These are phyloP conservation scores for Takifugu ocellatus DNA, from an alignment of 2,797 vertebrate species.

Conservation along the genomic window DNA sequence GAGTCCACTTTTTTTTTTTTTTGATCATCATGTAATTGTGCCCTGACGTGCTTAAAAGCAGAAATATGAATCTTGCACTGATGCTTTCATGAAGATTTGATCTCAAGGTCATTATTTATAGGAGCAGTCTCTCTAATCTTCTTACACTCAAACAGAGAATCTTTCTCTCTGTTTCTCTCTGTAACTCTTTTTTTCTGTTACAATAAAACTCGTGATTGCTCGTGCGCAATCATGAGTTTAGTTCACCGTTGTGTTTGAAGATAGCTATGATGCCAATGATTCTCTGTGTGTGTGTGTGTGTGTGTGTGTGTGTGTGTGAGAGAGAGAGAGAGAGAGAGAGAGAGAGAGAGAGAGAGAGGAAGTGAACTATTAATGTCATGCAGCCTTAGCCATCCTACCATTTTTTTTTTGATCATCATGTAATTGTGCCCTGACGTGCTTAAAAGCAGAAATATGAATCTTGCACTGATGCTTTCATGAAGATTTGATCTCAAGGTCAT, in stretches of 20 bases:
- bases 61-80: conserved; percentile 23
- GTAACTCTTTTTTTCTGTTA: conserved; percentile 21
- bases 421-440: conserved; percentile 60
- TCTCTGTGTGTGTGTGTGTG: no score
- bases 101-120: conserved; percentile 53
- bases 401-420: conserved; percentile 47
- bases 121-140: conserved; percentile 41
- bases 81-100: conserved; percentile 26
- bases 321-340: no score
- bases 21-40: conserved; percentile 63
- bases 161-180: conserved; percentile 69
- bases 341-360: no score
- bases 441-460: conserved; percentile 42
- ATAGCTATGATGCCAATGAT: no score
- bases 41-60: conserved; percentile 56
- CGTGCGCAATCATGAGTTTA: conserved; percentile 55
- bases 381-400: no score
- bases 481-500: conserved; percentile 41
- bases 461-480: conserved; percentile 26
- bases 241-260: no score
- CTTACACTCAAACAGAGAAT: conserved; percentile 42
- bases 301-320: no score
- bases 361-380: no score
- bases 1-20: conserved; percentile 14
- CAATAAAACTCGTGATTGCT: conserved; percentile 33